Conservation (phyloP, 2,888 invertebrate genomes). For the Drosophila greeni region DNA sequence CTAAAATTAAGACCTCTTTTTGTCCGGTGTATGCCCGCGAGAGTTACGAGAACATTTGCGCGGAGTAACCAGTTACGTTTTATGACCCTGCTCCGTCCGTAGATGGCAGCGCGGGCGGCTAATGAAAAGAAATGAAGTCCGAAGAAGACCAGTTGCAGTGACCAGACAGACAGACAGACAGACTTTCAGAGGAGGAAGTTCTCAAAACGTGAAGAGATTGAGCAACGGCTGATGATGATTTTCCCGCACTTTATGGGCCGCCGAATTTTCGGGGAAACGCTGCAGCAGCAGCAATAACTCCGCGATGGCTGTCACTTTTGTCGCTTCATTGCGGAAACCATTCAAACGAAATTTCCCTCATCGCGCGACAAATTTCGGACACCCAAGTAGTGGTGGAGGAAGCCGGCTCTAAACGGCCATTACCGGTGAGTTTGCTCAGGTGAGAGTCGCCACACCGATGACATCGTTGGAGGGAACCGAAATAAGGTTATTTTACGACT, state of each 20-base stretch:
- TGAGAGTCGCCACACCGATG: conserved; percentile 43
- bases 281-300: conserved; percentile 27
- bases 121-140: conserved; percentile 68
- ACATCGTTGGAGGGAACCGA: conserved; percentile 50
- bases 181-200: conserved; percentile 20
- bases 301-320: conserved; percentile 23
- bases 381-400: conserved; percentile 61
- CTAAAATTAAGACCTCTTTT: too few relatives aligned
- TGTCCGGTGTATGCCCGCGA: conserved; percentile 1
- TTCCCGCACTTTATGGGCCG: conserved; percentile 36
- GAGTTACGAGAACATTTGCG: conserved; percentile 61
- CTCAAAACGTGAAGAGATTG: conserved; percentile 41
- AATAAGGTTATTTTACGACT: conserved; percentile 64
- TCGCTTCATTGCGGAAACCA: conserved; percentile 46
- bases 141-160: conserved; percentile 60
- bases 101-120: conserved; percentile 57
- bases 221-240: conserved; percentile 46
- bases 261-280: conserved; percentile 38
- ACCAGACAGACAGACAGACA: not conserved
- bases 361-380: conserved; percentile 64
- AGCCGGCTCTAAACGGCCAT: conserved; percentile 60
- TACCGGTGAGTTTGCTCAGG: conserved; percentile 38
- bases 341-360: conserved; percentile 56
- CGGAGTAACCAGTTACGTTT: conserved; percentile 68
- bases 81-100: conserved; percentile 56